These are phyloP conservation scores for Macropus fuliginosus DNA, from an alignment of 2,797 vertebrate genomes.

Conservation along the genomic window DNA sequence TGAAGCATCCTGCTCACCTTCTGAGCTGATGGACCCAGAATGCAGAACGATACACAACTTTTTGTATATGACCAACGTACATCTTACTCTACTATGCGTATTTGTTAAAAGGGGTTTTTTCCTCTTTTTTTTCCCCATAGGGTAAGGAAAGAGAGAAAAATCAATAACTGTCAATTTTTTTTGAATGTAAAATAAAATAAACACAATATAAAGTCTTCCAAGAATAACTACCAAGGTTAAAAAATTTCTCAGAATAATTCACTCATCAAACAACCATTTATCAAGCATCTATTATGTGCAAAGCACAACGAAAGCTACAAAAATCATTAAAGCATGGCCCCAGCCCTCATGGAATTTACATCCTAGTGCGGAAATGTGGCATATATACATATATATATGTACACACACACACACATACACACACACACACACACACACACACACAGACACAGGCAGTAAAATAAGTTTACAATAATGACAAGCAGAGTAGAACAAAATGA, in stretches of 20 bases:
- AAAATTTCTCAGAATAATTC: not conserved
- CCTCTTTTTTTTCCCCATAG: not conserved
- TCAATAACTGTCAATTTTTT: not conserved
- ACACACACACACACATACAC: too few relatives aligned
- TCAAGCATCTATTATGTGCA: not conserved
- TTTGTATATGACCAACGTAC: not conserved
- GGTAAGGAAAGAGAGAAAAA: not conserved
- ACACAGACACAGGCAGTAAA: not conserved
- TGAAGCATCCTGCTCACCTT: not conserved
- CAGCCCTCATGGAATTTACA: not conserved
- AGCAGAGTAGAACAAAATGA: not conserved
- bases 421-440: too few relatives aligned
- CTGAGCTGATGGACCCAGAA: not conserved
- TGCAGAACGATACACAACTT: not conserved
- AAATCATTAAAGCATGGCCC: not conserved
- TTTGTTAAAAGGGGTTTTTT: not conserved
- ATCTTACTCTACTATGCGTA: not conserved
- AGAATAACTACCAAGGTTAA: not conserved
- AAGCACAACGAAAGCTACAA: not conserved
- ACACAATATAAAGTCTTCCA: not conserved
- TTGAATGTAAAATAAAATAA: not conserved
- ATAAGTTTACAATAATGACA: not conserved
- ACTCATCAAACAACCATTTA: not conserved
- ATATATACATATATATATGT: not conserved
- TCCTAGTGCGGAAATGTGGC: not conserved